phyloP scores from a whole-genome alignment of 2,113 vertebrate species.

The Poeciliopsis retropinna region DNA sequence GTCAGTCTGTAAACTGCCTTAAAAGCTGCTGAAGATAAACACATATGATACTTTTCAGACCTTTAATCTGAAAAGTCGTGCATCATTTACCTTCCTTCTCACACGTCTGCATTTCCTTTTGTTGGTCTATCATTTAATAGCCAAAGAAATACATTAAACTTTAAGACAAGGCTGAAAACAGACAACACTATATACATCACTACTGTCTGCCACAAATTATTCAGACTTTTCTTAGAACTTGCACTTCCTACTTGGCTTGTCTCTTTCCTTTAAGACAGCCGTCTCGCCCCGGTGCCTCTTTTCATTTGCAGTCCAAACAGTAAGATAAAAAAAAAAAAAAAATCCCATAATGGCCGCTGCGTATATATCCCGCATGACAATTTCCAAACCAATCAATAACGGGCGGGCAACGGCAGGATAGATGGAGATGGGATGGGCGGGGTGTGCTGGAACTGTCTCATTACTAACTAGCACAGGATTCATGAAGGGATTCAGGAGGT shows the following conservation, averaged over 20 bases:
- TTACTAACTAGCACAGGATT: slow-evolving; percentile 71
- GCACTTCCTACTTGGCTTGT: slow-evolving; percentile 63
- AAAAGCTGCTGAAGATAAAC: too few relatives aligned
- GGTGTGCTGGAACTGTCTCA: slow-evolving; percentile 70
- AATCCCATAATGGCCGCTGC: slow-evolving; percentile 70
- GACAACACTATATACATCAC: slow-evolving; percentile 12
- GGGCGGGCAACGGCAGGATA: slow-evolving; percentile 61
- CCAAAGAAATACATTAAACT: too few relatives aligned
- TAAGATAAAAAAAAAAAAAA: slow-evolving; percentile 65
- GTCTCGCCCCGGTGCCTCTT: slow-evolving; percentile 65
- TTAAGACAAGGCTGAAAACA: slow-evolving; percentile 15
- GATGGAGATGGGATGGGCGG: slow-evolving; percentile 62
- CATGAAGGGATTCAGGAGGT: slow-evolving; percentile 71
- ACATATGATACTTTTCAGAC: too few relatives aligned
- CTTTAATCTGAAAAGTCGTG: too few relatives aligned
- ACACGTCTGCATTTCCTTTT: too few relatives aligned
- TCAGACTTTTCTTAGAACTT: slow-evolving; percentile 52
- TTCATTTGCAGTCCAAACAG: slow-evolving; percentile 80
- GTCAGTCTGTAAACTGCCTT: too few relatives aligned
- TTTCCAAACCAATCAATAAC: slow-evolving; percentile 80
- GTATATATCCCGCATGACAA: slow-evolving; percentile 78
- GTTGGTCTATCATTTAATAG: too few relatives aligned
- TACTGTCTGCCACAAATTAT: not conserved
- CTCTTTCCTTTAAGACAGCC: slow-evolving; percentile 77
- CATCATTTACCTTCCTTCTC: too few relatives aligned